A percentile compares a stretch with the other conserved stretches of the same genome.
Evolutionary conservation across 2,888 invertebrate genomes (phyloP).

Genomic region (Drosophila heteroneura): DNA sequence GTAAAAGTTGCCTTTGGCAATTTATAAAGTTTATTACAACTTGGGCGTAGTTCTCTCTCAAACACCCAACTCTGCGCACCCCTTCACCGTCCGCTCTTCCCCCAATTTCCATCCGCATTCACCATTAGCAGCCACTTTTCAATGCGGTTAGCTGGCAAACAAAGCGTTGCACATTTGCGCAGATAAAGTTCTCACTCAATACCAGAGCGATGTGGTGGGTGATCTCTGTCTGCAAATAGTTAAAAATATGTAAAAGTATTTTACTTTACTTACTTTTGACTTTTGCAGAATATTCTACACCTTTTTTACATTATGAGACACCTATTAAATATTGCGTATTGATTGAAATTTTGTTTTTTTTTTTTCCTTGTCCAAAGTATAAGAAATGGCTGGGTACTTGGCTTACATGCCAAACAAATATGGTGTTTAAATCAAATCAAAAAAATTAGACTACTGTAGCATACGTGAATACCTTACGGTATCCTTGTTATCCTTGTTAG

Average conservation of each 20-base stretch:
- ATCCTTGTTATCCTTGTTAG: slow-evolving; percentile 5
- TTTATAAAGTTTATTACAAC: slow-evolving; percentile 75
- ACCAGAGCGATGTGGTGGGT: slow-evolving; percentile 8
- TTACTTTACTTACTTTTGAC: slow-evolving; percentile 40
- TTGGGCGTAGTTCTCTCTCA: slow-evolving; percentile 47
- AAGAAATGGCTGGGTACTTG: background rate
- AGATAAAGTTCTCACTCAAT: slow-evolving; percentile 78
- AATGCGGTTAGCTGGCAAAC: slow-evolving; percentile 80
- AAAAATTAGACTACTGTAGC: background rate
- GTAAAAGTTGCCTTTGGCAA: slow-evolving; percentile 78
- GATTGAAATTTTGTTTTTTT: background rate
- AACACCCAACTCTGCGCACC: background rate
- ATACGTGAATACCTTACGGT: background rate
- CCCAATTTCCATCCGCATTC: slow-evolving; percentile 63
- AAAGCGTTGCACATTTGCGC: slow-evolving; percentile 79
- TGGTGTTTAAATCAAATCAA: background rate
- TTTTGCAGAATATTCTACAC: slow-evolving; percentile 1
- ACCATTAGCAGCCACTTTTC: slow-evolving; percentile 81
- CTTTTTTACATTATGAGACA: background rate
- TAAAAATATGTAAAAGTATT: slow-evolving; percentile 80
- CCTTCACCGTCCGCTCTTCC: background rate
- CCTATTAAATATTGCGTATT: background rate
- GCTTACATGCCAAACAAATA: background rate
- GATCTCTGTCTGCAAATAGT: slow-evolving; percentile 54
- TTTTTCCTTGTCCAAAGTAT: background rate